A percentile compares a stretch with the other conserved stretches of the same genome.
phyloP scores from a whole-genome alignment of 2,113 vertebrate species.

The Corynorhinus townsendii region DNA sequence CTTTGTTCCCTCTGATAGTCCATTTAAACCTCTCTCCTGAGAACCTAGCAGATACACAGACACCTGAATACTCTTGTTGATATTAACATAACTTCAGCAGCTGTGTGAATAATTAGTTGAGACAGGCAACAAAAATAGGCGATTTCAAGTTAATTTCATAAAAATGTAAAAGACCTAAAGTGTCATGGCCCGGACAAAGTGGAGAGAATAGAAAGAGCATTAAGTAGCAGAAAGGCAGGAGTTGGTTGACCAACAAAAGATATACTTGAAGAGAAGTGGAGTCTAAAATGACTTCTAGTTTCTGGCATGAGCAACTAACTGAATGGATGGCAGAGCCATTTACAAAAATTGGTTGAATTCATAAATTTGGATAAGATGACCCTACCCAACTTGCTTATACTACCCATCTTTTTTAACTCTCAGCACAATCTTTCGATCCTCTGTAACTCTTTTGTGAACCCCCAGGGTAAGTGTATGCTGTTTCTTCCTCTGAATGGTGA shows the following conservation, averaged over 20 bases:
- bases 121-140: neutral
- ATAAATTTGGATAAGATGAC: neutral
- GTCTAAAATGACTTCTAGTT: neutral
- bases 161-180: conserved; percentile 27
- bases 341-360: neutral
- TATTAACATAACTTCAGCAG: neutral
- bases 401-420: neutral
- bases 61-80: neutral
- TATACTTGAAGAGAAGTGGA: neutral
- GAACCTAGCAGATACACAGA: neutral
- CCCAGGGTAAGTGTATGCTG: neutral
- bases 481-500: conserved; percentile 5
- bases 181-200: neutral
- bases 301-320: conserved; percentile 26
- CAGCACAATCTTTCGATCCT: neutral
- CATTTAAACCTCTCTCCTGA: neutral
- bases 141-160: conserved; percentile 4
- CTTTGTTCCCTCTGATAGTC: neutral
- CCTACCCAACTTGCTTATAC: neutral
- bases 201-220: neutral
- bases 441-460: neutral
- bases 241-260: neutral
- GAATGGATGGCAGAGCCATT: conserved; percentile 2
- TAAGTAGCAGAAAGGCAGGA: conserved; percentile 15
- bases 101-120: neutral